Evolutionary conservation across 2,797 vertebrate genomes (phyloP), one percentile per base, ranked within the genome.

Genomic region (Meda fulgida): DNA sequence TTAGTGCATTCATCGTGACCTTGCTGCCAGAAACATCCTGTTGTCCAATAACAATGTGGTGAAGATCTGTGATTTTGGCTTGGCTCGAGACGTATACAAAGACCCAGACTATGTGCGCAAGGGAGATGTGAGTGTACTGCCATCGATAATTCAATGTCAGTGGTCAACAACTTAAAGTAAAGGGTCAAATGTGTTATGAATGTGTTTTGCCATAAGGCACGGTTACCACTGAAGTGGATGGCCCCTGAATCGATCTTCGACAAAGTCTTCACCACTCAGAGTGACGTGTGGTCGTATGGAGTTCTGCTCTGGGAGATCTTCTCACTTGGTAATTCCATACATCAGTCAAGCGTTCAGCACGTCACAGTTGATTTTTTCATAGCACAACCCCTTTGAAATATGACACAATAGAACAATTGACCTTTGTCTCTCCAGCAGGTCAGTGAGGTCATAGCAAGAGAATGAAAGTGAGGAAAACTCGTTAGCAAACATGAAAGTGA

Each of bases 171-270:
- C 16, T 26, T 34, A 19, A 53, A 38, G 5, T 4, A 26, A 31
- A 81, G 3, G 34, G 14, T 60, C 10, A 11, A 16, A 76, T 76
- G 7, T 65, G 13, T n/a, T 80, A 58, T 71, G 14, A 81, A 29
- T 88, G 18, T 89, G 76, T 80, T 87, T 89, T 88, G 70, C 83
- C 80, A 21, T 90, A 40, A 99, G 98, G 94, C 97, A 58, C 96
- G 98, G 23, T 96, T 99, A 88, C 98, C 98, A 60, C 95, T 99
- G 85, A 99, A 99, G 89, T 99, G 98, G 98, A 99, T 99, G 98
- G 96, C 98, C 89, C 97, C 97, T 0, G 98, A 99, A 91, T 97
- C 97, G 65, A 99, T 99, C 92, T 99, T 99, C 86, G 98, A 99
- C 95, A 99, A 99, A 91, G 95, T 99, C 91, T 99, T 99, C 92